Evolutionary conservation across 2,888 invertebrate species (phyloP).

Genomic region (Zaprionus obscuricornis): DNA sequence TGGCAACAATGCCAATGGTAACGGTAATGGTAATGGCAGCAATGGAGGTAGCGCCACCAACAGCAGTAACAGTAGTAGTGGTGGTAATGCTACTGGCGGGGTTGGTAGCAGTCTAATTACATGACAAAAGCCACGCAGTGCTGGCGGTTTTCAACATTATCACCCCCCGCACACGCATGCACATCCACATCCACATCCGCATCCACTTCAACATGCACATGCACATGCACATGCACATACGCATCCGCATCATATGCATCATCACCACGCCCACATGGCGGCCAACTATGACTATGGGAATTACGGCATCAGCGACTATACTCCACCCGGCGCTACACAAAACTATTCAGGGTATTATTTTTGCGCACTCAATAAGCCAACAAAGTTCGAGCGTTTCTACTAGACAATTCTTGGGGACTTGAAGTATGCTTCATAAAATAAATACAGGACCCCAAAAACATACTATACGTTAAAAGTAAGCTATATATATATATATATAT

Average conservation of each 20-base stretch:
- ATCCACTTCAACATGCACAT: slow-evolving; percentile 44
- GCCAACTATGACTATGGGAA: slow-evolving; percentile 75
- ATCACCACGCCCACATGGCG: slow-evolving; percentile 63
- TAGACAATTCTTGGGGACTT: slow-evolving; percentile 45
- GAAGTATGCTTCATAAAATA: no score
- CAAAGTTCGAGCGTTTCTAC: slow-evolving; percentile 82
- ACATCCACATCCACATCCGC: slow-evolving; percentile 54
- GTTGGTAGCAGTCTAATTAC: slow-evolving; percentile 84
- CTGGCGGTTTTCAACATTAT: slow-evolving; percentile 82
- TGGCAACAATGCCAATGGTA: slow-evolving; percentile 85
- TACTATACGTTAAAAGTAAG: no score
- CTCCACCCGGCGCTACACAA: slow-evolving; percentile 82
- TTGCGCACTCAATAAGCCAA: slow-evolving; percentile 82
- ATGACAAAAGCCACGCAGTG: slow-evolving; percentile 85
- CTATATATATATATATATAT: no score
- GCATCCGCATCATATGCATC: slow-evolving; percentile 49
- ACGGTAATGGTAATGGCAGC: slow-evolving; percentile 28
- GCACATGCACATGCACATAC: slow-evolving; percentile 49
- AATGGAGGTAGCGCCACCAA: slow-evolving; percentile 8
- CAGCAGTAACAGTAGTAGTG: slow-evolving; percentile 44
- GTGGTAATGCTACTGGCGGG: slow-evolving; percentile 16
- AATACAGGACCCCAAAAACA: no score
- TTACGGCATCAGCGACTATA: slow-evolving; percentile 81
- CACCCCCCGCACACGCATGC: slow-evolving; percentile 76
- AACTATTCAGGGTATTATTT: slow-evolving; percentile 83